These are phyloP conservation scores for Agrilus mali DNA, from an alignment of 2,888 invertebrate species.

Conservation along the genomic window DNA sequence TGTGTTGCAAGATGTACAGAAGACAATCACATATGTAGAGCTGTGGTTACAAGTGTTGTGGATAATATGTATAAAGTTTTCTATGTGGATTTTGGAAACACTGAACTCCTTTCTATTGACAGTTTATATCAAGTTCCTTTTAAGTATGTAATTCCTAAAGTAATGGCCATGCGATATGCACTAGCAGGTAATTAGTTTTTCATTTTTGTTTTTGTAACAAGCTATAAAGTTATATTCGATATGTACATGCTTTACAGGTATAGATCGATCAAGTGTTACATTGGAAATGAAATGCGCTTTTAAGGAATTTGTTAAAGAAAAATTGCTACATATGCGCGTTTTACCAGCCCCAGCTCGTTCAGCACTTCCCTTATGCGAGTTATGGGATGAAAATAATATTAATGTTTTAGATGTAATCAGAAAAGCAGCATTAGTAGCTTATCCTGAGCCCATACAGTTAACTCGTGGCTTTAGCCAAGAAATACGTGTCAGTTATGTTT, in stretches of 20 bases:
- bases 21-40: constrained; percentile 59
- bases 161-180: constrained; percentile 64
- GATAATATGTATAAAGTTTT: constrained; percentile 61
- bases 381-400: constrained; percentile 44
- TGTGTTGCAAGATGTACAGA: constrained; percentile 62
- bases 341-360: constrained; percentile 57
- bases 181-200: constrained; percentile 32
- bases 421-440: constrained; percentile 25
- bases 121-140: constrained; percentile 65
- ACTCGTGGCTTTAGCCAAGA: constrained; percentile 33
- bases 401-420: constrained; percentile 47
- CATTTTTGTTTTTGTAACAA: too few relatives aligned
- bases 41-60: constrained; percentile 61
- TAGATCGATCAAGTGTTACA: constrained; percentile 41
- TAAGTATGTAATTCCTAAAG: constrained; percentile 55
- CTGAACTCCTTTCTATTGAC: constrained; percentile 55
- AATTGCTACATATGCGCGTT: constrained; percentile 51
- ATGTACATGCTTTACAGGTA: constrained; percentile 29
- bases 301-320: constrained; percentile 50
- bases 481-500: constrained; percentile 51
- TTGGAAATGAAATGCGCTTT: constrained; percentile 58
- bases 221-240: too few relatives aligned
- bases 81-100: constrained; percentile 72
- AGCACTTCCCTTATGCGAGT: constrained; percentile 60
- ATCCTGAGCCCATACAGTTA: constrained; percentile 26